phyloP scores from a whole-genome alignment of 2,888 invertebrate genomes.

The Metellina segmentata region DNA sequence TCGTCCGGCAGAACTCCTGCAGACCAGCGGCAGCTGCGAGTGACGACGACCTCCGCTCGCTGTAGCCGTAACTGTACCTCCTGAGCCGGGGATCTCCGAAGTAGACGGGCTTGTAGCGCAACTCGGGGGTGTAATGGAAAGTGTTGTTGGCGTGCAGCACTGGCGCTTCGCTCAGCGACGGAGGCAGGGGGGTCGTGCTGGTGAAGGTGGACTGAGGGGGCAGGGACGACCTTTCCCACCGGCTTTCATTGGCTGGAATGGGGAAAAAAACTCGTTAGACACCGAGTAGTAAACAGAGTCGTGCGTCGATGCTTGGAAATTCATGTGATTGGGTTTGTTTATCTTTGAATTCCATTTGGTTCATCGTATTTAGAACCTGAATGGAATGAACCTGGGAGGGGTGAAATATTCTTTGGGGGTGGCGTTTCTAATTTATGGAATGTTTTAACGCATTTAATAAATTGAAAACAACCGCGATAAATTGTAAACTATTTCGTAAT shows the following conservation, averaged over 20 bases:
- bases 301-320: too few relatives aligned
- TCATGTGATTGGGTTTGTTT: too few relatives aligned
- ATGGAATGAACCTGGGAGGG: too few relatives aligned
- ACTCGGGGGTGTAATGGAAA: constrained; percentile 67
- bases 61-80: constrained; percentile 60
- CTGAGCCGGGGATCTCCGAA: constrained; percentile 63
- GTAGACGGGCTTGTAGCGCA: constrained; percentile 66
- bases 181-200: neutral
- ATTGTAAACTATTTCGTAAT: too few relatives aligned
- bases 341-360: too few relatives aligned
- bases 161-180: neutral
- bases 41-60: constrained; percentile 33
- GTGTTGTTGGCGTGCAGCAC: constrained; percentile 25
- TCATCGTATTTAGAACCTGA: too few relatives aligned
- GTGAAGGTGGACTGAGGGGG: constrained; percentile 44
- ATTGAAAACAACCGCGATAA: too few relatives aligned
- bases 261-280: neutral
- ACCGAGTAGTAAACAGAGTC: neutral
- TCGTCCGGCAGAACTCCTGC: constrained; percentile 68
- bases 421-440: too few relatives aligned
- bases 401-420: too few relatives aligned
- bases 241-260: constrained; percentile 43
- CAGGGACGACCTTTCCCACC: constrained; percentile 34
- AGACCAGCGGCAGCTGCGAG: constrained; percentile 30
- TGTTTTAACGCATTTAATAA: too few relatives aligned